Evolutionary conservation across 2,113 vertebrate species (phyloP).

Genomic region (Chamaetylas fuelleborni): DNA sequence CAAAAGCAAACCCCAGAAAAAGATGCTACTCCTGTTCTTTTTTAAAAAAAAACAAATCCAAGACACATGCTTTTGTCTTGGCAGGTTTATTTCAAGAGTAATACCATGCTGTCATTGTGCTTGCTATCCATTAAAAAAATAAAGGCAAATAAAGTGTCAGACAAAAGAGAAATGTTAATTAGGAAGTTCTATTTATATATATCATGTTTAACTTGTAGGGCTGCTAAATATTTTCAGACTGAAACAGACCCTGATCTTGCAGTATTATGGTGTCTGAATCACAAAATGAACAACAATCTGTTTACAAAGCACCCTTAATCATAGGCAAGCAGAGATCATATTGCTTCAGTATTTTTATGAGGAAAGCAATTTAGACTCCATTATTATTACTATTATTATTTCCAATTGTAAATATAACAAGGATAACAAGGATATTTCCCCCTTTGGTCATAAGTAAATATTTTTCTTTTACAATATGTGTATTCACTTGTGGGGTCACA

Average conservation of each 20-base stretch:
- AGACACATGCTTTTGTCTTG: constrained; percentile 32
- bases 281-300: background rate
- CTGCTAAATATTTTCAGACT: constrained; percentile 21
- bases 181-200: constrained; percentile 39
- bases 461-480: background rate
- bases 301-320: constrained; percentile 46
- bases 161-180: constrained; percentile 62
- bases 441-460: constrained; percentile 27
- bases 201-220: background rate
- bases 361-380: background rate
- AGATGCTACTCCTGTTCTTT: background rate
- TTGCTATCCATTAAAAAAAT: background rate
- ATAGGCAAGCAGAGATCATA: background rate
- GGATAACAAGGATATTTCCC: background rate
- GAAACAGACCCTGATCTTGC: background rate
- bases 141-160: constrained; percentile 36
- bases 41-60: constrained; percentile 49
- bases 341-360: constrained; percentile 24
- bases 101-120: background rate
- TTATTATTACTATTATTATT: background rate
- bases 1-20: constrained; percentile 66
- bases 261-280: constrained; percentile 2
- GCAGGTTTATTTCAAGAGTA: constrained; percentile 46
- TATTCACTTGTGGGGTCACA: background rate
- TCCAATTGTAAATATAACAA: background rate